Evolutionary conservation across 2,888 invertebrate genomes (phyloP), one percentile per base, ranked within the genome.

Genomic region (Cosmia pyralina): DNA sequence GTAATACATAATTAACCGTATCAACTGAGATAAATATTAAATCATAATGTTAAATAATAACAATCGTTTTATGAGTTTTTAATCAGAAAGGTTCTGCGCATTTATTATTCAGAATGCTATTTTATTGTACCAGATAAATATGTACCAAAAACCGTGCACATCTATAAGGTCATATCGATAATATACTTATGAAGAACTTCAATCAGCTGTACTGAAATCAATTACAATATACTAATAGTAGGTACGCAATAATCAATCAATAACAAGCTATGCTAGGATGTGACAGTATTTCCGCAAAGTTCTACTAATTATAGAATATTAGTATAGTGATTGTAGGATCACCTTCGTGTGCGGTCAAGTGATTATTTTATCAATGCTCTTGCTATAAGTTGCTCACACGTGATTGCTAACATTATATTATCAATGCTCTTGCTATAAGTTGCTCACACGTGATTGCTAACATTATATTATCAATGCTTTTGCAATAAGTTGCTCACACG

Each of bases 41-140:
- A 79, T 57, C 34, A 50, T 58, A 48, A 63, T 8, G 19, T 65
- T 52, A 48, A 79, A 63, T 77, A 46, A 73, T 28, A 73, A 65
- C 64, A 60, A 65, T 38, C 7, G 8, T 46, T 50, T 59, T 44
- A 76, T 22, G 58, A 48, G 10, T 15, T 22, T 63, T 59, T 79
- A 48, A 52, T 72, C 15, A 7, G 19, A 8, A 13, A 48, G n/a
- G 2, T 44, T 22, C 17, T 41, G 50, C 53, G 8, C 50, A 50
- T 48, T 53, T 38, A 50, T 38, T 55, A 22, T 34, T 52, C 13
- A 19, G 38, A 62, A 28, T 28, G 28, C 34, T 13, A 19, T 72
- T 66, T 79, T 13, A 77, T 62, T 66, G 46, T 55, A 55, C 4
- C 59, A n/a, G 38, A 65, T 22, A 52, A 28, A 15, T 11, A 48